Evolutionary conservation across 2,888 invertebrate genomes (phyloP).

Genomic region (Acholoe squamosa): DNA sequence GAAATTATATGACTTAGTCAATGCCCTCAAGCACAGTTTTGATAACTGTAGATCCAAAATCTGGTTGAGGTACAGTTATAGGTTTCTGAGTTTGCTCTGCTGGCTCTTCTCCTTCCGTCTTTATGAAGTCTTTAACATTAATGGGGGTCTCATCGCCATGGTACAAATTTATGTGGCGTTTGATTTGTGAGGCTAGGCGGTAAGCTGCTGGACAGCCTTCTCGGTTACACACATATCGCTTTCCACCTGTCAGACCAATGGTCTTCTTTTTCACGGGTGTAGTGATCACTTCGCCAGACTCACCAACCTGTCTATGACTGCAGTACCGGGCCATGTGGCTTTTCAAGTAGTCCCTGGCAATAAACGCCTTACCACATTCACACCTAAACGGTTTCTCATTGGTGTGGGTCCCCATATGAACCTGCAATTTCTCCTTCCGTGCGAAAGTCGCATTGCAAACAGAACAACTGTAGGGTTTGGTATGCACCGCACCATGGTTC

Average conservation of each 20-base stretch:
- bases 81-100: too few species aligned
- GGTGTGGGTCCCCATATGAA: constrained; percentile 35
- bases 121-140: too few species aligned
- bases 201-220: not conserved
- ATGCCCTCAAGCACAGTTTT: too few species aligned
- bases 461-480: not conserved
- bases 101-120: too few species aligned
- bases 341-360: not conserved
- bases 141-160: not conserved
- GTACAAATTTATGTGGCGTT: not conserved
- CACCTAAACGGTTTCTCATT: constrained; percentile 37
- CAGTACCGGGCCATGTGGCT: not conserved
- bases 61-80: too few species aligned
- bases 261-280: not conserved
- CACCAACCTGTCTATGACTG: not conserved
- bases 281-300: not conserved
- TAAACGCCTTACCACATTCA: not conserved
- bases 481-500: not conserved
- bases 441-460: not conserved
- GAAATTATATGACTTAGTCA: too few species aligned
- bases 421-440: not conserved
- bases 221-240: not conserved
- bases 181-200: not conserved
- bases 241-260: not conserved
- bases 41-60: too few species aligned